phyloP scores from a whole-genome alignment of 2,797 vertebrate genomes.

The Sebastolobus alascanus region DNA sequence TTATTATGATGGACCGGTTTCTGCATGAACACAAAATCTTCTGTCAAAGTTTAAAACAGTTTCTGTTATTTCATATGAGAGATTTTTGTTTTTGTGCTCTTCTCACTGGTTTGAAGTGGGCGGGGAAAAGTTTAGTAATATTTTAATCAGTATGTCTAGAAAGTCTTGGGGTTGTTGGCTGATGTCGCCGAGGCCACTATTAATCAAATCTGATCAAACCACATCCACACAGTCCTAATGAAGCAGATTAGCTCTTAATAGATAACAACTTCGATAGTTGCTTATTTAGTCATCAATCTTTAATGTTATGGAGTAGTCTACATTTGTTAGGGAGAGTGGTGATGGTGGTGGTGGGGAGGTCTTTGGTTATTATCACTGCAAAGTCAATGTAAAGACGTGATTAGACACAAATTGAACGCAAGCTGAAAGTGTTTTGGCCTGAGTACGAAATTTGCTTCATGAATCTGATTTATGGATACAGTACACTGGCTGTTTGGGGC shows the following conservation, averaged over 20 bases:
- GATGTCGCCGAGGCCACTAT: not conserved
- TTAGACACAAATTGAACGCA: not conserved
- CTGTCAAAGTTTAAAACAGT: not conserved
- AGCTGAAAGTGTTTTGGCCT: not conserved
- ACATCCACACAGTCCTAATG: not conserved
- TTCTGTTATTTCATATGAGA: not conserved
- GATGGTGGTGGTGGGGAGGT: too few relatives aligned
- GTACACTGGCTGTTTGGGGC: not conserved
- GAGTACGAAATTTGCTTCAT: not conserved
- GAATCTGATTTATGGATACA: not conserved
- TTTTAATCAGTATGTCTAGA: not conserved
- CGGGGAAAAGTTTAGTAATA: not conserved
- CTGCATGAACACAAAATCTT: not conserved
- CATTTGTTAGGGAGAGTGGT: not conserved
- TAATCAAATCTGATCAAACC: not conserved
- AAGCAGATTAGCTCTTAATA: not conserved
- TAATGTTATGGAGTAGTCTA: not conserved
- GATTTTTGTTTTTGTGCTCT: not conserved
- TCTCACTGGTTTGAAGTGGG: too few relatives aligned
- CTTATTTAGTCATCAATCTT: not conserved
- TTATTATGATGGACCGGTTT: not conserved
- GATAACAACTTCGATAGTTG: not conserved
- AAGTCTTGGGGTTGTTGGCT: not conserved
- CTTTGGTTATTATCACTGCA: not conserved
- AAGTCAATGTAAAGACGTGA: not conserved